A percentile compares a stretch with the other conserved stretches of the same genome.
phyloP scores from a whole-genome alignment of 2,113 vertebrate species.

The Hassar affinis region DNA sequence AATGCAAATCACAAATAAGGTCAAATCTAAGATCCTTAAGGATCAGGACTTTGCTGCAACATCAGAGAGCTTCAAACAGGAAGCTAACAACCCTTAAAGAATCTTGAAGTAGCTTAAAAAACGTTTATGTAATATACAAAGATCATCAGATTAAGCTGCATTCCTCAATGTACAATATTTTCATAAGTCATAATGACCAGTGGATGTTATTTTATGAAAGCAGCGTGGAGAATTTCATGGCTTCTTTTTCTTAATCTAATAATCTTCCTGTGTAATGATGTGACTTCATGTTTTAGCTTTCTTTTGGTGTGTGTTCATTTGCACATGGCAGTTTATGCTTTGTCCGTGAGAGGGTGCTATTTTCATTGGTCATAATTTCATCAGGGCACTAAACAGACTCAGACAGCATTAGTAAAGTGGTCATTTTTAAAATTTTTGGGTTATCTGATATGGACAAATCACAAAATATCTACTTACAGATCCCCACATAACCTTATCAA shows the following conservation, averaged over 20 bases:
- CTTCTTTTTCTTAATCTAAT: background rate
- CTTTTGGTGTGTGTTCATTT: background rate
- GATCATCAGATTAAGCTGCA: background rate
- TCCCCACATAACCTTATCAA: background rate
- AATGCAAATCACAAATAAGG: background rate
- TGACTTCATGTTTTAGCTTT: constrained; percentile 14
- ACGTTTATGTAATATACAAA: background rate
- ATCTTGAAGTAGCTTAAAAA: background rate
- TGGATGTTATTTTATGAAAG: background rate
- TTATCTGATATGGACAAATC: background rate
- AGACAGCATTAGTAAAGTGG: too few relatives aligned
- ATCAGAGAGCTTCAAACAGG: too few relatives aligned
- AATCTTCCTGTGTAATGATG: background rate
- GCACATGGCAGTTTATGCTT: background rate
- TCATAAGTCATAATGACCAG: background rate
- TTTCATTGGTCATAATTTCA: background rate
- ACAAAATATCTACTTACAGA: background rate
- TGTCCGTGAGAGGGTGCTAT: background rate
- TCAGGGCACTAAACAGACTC: background rate
- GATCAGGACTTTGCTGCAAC: background rate
- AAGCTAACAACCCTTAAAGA: background rate
- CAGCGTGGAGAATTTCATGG: background rate
- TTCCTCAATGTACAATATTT: background rate
- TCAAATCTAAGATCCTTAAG: background rate
- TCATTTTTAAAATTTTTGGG: too few relatives aligned